These are phyloP conservation scores for Ceyx margarethae DNA, from an alignment of 2,113 vertebrate genomes.

Conservation along the genomic window DNA sequence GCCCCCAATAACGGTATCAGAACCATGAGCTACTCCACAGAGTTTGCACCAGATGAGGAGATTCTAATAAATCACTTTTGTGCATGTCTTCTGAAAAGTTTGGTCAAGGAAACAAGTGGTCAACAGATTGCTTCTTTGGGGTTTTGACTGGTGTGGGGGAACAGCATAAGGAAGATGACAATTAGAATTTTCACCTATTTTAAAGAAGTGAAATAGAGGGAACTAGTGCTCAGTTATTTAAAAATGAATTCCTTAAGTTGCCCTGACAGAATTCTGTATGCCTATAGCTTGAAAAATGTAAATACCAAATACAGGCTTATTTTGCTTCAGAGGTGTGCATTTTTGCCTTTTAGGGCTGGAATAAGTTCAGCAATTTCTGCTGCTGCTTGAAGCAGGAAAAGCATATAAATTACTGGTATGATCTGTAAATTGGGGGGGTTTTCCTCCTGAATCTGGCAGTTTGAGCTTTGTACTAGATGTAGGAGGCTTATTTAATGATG, in stretches of 20 bases:
- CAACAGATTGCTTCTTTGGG: not conserved
- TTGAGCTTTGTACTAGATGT: not conserved
- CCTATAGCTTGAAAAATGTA: not conserved
- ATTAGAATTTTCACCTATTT: not conserved
- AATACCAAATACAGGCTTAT: rapidly evolving
- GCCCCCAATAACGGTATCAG: not conserved
- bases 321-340: not conserved
- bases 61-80: not conserved
- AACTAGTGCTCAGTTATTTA: not conserved
- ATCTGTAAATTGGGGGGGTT: not conserved
- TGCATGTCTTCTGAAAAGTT: not conserved
- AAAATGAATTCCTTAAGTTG: not conserved
- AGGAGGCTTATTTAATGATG: not conserved
- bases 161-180: not conserved
- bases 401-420: rapidly evolving
- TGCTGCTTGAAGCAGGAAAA: not conserved
- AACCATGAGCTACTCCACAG: not conserved
- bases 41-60: not conserved
- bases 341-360: not conserved
- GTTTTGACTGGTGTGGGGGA: not conserved
- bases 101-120: no score
- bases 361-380: not conserved
- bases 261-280: not conserved
- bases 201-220: not conserved
- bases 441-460: not conserved